Percentiles rank a stretch among this genome's conserved stretches.
Evolutionary conservation across 92 coral and sea anemone species (phyloP).

Genomic region (Chrysogorgia sp.): DNA sequence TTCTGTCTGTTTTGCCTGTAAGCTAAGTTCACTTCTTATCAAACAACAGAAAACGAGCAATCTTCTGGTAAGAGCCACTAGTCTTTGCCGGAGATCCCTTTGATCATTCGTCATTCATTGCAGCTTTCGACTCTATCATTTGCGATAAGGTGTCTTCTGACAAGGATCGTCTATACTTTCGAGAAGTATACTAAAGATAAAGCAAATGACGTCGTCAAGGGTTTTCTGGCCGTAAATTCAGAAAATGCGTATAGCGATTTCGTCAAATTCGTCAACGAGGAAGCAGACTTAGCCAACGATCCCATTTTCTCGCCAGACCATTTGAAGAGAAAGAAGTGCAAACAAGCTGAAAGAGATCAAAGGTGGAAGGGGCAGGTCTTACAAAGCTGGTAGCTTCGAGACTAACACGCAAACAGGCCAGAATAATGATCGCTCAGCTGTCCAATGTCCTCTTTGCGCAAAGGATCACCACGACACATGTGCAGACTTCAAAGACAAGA

Average conservation of each 20-base stretch:
- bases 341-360: constrained; percentile 13
- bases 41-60: constrained; percentile 48
- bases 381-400: not conserved
- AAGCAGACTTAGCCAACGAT: constrained; percentile 57
- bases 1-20: constrained; percentile 32
- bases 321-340: constrained; percentile 21
- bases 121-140: constrained; percentile 65
- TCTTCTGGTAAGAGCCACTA: constrained; percentile 62
- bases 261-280: constrained; percentile 46
- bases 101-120: constrained; percentile 41
- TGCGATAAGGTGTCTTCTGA: constrained; percentile 45
- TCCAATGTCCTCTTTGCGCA: constrained; percentile 2
- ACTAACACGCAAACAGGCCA: not conserved
- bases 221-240: constrained; percentile 58
- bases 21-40: constrained; percentile 51
- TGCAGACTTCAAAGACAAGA: not conserved
- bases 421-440: not conserved
- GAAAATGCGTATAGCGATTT: constrained; percentile 60
- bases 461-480: not conserved
- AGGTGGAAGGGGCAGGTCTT: not conserved
- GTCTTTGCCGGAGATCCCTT: constrained; percentile 46
- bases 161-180: constrained; percentile 57
- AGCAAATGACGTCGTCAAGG: constrained; percentile 63
- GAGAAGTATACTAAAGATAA: constrained; percentile 68
- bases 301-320: constrained; percentile 61